Evolutionary conservation across 1,140 invertebrate genomes (phyloP).

Genomic region (Polypedilum vanderplanki): DNA sequence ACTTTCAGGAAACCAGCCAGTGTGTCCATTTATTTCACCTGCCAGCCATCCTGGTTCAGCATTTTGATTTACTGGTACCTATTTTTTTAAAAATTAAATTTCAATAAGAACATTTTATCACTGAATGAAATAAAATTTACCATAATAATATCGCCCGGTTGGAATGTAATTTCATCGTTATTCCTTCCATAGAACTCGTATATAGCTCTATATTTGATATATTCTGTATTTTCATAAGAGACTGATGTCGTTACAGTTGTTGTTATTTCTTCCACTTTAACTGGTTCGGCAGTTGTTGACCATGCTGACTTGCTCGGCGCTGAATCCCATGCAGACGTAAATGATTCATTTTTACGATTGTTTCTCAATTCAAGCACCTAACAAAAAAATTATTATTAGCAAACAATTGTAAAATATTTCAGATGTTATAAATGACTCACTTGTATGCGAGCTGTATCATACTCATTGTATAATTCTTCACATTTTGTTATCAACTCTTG

Average conservation of each 20-base stretch:
- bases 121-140: constrained; percentile 46
- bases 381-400: constrained; percentile 29
- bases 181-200: constrained; percentile 92
- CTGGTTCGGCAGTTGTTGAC: constrained; percentile 46
- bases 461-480: constrained; percentile 52
- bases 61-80: constrained; percentile 68
- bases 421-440: constrained; percentile 33
- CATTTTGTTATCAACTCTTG: constrained; percentile 48
- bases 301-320: constrained; percentile 41
- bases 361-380: constrained; percentile 50
- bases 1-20: constrained; percentile 97
- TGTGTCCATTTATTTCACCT: constrained; percentile 74
- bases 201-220: constrained; percentile 69
- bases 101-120: too few species aligned
- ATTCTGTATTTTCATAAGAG: constrained; percentile 38
- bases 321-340: constrained; percentile 43
- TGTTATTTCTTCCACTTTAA: constrained; percentile 31
- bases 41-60: constrained; percentile 96
- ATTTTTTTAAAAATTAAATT: too few species aligned
- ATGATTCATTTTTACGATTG: constrained; percentile 41
- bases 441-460: constrained; percentile 51
- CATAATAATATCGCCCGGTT: constrained; percentile 88
- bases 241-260: constrained; percentile 34
- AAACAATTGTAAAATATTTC: constrained; percentile 15
- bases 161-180: constrained; percentile 87